These are phyloP conservation scores for Pangasius mekongensis DNA, from an alignment of 2,797 vertebrate genomes.

Conservation along the genomic window DNA sequence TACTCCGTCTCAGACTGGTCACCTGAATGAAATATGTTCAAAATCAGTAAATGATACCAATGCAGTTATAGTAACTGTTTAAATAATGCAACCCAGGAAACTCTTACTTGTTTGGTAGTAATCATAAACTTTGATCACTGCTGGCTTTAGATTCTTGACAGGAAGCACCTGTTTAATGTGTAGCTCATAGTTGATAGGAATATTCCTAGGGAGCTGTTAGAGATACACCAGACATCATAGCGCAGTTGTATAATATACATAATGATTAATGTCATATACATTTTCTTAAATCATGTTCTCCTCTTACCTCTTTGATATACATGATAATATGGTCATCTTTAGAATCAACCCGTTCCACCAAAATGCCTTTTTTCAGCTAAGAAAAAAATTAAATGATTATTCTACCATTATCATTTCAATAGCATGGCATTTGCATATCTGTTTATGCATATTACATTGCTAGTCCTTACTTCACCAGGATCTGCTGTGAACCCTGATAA, in stretches of 20 bases:
- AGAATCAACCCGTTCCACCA: slow-evolving; percentile 3
- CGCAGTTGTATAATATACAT: background rate
- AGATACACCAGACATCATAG: background rate
- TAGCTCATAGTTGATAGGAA: background rate
- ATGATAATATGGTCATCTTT: slow-evolving; percentile 21
- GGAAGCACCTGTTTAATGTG: slow-evolving; percentile 9
- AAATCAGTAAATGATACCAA: background rate
- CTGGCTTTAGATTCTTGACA: background rate
- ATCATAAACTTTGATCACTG: slow-evolving; percentile 1
- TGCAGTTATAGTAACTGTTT: background rate
- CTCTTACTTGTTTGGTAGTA: slow-evolving; percentile 26
- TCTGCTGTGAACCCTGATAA: slow-evolving; percentile 57
- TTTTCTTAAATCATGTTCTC: background rate
- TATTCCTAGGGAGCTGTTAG: background rate
- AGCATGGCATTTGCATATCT: background rate
- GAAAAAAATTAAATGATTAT: background rate
- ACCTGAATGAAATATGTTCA: background rate
- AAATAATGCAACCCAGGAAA: background rate
- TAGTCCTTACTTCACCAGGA: slow-evolving; percentile 19
- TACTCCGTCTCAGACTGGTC: slow-evolving; percentile 19
- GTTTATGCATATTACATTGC: too few species aligned
- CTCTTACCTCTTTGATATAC: slow-evolving; percentile 12
- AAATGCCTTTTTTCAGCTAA: background rate
- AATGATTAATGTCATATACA: background rate
- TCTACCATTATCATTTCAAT: background rate